Evolutionary conservation across 2,888 invertebrate species (phyloP).

Genomic region (Tetheella fluctuosa): DNA sequence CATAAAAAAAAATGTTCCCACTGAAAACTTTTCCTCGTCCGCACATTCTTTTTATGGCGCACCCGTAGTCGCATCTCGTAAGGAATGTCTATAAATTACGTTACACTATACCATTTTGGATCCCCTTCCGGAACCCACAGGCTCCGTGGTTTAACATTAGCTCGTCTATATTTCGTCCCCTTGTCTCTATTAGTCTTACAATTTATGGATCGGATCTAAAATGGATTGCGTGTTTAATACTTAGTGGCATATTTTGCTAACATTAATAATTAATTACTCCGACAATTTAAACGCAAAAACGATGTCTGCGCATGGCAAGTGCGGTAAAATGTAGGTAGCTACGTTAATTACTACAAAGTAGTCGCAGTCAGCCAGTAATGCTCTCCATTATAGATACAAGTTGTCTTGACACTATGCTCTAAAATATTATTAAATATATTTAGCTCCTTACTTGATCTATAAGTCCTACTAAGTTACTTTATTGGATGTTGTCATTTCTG

Average conservation of each 20-base stretch:
- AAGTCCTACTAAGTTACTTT: no score
- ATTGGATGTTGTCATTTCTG: no score
- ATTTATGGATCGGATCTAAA: neutral
- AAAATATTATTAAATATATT: no score
- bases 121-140: neutral
- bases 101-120: neutral
- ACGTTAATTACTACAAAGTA: neutral
- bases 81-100: constrained; percentile 1
- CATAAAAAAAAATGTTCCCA: neutral
- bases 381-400: neutral
- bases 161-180: neutral
- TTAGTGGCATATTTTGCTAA: no score
- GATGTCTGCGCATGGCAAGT: neutral
- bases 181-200: neutral
- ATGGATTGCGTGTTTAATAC: neutral
- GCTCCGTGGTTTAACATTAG: neutral
- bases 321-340: neutral
- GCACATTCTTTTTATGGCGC: neutral
- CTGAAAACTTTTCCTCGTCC: neutral
- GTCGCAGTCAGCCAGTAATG: neutral
- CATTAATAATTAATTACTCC: no score
- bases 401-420: neutral
- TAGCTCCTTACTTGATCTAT: neutral
- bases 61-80: neutral
- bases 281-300: neutral